Evolutionary conservation across 2,113 vertebrate genomes (phyloP).

Genomic region (Pseudorhombus dupliciocellatus): DNA sequence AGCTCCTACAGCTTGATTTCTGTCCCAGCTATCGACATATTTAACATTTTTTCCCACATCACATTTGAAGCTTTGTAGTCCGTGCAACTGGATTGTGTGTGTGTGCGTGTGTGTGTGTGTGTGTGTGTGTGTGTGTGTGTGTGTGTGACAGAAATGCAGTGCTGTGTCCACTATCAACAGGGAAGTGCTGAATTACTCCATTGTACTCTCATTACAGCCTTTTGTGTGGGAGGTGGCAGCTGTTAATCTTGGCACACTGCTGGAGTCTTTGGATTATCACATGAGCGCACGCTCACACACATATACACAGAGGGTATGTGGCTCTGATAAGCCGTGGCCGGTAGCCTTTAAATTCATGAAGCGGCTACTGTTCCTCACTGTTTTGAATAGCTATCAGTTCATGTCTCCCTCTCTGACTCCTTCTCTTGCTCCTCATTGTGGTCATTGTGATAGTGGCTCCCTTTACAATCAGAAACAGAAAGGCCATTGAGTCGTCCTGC

Average conservation of each 20-base stretch:
- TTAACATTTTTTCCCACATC: neutral
- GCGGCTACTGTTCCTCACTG: slow-evolving; percentile 51
- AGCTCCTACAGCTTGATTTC: neutral
- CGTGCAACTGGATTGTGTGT: neutral
- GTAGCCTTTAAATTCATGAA: slow-evolving; percentile 51
- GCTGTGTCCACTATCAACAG: slow-evolving; percentile 64
- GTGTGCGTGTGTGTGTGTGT: neutral
- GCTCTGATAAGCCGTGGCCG: slow-evolving; percentile 46
- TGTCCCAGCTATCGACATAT: neutral
- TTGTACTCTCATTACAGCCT: slow-evolving; percentile 75
- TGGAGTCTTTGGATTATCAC: slow-evolving; percentile 53
- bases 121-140: neutral
- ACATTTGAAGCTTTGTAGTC: slow-evolving; percentile 3
- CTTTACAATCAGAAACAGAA: slow-evolving; percentile 43
- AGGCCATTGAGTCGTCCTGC: slow-evolving; percentile 36
- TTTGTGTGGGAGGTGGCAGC: slow-evolving; percentile 76
- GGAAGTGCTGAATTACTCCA: slow-evolving; percentile 74
- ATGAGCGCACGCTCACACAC: slow-evolving; percentile 9
- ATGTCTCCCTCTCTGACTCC: slow-evolving; percentile 19
- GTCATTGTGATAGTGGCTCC: slow-evolving; percentile 22
- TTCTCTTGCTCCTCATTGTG: slow-evolving; percentile 26
- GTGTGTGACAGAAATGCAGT: slow-evolving; percentile 35
- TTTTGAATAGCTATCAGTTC: slow-evolving; percentile 50
- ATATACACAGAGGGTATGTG: slow-evolving; percentile 18
- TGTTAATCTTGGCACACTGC: slow-evolving; percentile 75